Base-by-base conservation (phyloP, 2,888 invertebrate species). In the Lepidocyrtinus sp. region DNA sequence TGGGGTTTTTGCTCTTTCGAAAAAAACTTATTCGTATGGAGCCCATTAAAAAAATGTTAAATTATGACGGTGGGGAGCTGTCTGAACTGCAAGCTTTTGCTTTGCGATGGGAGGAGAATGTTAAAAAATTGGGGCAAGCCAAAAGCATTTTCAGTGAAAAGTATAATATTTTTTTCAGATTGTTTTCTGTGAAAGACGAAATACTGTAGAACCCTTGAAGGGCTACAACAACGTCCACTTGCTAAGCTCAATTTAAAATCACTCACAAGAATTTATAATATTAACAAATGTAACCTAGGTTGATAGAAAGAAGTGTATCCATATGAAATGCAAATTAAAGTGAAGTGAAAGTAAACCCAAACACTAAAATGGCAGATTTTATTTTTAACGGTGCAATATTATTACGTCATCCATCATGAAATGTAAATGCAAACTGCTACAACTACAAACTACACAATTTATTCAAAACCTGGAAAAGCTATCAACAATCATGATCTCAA, bases 41-140 rank as follows among this genome's bases (percentile, higher is more conserved):
- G 68, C 68, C 75, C 70, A 76, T 76, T 76, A 71, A 76, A 64
- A 76, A 69, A n/a, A 24, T 46, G 5, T 62, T 22, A 19, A 24
- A 24, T 62, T 62, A 24, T 21, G 1, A 21, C 17, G 21, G 21
- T 9, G 7, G 15, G 7, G 62, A 5, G 21, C 12, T 63, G 26
- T 26, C 24, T 63, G 17, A 63, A 21, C 24, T 63, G 3, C 9
- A 61, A 22, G 61, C 55, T 17, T 55, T 55, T 55, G n/a, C n/a
- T 36, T 22, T 62, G n/a, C n/a, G n/a, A 12, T 36, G 36, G 5
- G 12, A 7, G 12, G 36, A 36, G 36, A 36, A 36, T 12, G 36
- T 36, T 36, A 36, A 36, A 36, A 36, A 36, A 36, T 7, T 5
- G 12, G 36, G 36, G 36, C 5, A 36, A 12, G 12, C 12, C 5